phyloP scores from a whole-genome alignment of 2,888 invertebrate species.

The Monoplex corrugatus region DNA sequence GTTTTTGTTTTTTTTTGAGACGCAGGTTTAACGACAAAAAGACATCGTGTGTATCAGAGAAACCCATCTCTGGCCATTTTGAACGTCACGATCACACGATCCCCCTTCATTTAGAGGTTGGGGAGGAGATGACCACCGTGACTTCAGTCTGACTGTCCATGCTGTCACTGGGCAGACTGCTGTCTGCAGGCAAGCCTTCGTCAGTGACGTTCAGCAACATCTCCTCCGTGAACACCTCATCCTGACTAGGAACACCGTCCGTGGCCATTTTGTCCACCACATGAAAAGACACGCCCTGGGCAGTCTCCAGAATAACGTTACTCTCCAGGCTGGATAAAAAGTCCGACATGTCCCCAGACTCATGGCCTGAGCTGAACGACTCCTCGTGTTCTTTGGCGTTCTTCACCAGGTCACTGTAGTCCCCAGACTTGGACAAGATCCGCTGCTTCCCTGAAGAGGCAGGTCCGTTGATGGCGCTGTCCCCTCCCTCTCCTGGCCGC shows the following conservation, averaged over 20 bases:
- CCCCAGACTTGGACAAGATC: slow-evolving; percentile 28
- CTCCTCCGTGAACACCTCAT: slow-evolving; percentile 17
- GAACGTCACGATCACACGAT: neutral
- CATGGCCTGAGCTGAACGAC: slow-evolving; percentile 42
- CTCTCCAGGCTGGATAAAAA: slow-evolving; percentile 39
- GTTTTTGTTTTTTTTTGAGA: neutral
- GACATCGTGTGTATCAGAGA: neutral
- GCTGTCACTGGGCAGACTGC: neutral
- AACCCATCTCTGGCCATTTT: neutral
- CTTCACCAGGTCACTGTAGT: slow-evolving; percentile 28
- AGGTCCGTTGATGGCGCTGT: neutral
- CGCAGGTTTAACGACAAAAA: neutral
- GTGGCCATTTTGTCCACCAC: neutral
- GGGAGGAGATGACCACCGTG: slow-evolving; percentile 15
- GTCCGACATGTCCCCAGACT: slow-evolving; percentile 33
- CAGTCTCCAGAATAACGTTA: slow-evolving; percentile 37
- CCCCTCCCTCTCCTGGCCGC: neutral
- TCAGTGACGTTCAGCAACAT: neutral
- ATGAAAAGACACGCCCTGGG: slow-evolving; percentile 26
- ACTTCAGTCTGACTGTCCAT: neutral
- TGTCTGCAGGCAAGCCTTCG: neutral
- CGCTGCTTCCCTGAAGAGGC: neutral
- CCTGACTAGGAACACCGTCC: neutral
- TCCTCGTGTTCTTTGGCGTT: slow-evolving; percentile 2
- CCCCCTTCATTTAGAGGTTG: neutral